Evolutionary conservation across 2,797 vertebrate genomes (phyloP).

Genomic region (Cuculus canorus): DNA sequence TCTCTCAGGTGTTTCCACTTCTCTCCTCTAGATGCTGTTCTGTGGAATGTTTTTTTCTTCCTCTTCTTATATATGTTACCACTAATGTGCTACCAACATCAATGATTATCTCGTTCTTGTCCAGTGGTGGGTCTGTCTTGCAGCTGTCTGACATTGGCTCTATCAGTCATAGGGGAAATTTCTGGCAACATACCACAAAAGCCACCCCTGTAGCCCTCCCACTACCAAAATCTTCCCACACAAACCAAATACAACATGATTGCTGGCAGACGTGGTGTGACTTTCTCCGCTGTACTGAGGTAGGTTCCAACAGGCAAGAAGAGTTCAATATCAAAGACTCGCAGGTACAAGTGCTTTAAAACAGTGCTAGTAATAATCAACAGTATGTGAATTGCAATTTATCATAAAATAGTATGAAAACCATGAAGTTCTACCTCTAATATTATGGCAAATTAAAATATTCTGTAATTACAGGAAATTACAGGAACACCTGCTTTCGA

Average conservation of each 20-base stretch:
- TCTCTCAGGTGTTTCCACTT: background rate
- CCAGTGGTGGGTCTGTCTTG: rapidly evolving
- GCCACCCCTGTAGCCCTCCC: rapidly evolving
- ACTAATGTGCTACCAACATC: background rate
- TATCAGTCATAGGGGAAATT: rapidly evolving
- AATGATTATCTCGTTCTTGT: background rate
- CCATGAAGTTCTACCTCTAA: background rate
- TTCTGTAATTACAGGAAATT: background rate
- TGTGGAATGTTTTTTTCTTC: too few species aligned
- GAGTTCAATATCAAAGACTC: background rate
- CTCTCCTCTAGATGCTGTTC: background rate
- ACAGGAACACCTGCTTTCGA: background rate
- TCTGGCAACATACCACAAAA: background rate
- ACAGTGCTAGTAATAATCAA: background rate
- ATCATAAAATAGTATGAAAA: background rate
- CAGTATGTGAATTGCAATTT: background rate
- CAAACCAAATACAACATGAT: rapidly evolving
- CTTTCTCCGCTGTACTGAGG: too few species aligned
- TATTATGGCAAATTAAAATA: background rate
- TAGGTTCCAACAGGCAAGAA: background rate
- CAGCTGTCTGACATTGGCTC: background rate
- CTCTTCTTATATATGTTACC: background rate
- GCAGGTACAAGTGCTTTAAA: background rate
- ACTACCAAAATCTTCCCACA: background rate
- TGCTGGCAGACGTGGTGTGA: background rate